Conservation (phyloP, 2,888 invertebrate genomes). For the Dusona sp. region DNA sequence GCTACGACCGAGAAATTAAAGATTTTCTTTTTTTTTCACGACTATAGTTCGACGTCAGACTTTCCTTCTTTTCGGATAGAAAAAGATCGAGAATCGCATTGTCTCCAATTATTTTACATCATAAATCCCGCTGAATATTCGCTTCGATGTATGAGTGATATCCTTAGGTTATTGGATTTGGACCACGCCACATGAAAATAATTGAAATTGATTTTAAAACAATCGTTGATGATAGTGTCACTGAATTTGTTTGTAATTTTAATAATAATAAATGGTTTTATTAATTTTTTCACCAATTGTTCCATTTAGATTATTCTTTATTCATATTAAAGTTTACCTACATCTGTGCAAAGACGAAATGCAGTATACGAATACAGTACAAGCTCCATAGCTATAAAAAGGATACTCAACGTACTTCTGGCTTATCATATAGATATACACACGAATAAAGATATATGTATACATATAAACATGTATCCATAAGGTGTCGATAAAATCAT, state of each 20-base stretch:
- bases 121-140: constrained; percentile 16
- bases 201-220: not conserved
- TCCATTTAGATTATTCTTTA: too few relatives aligned
- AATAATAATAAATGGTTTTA: not conserved
- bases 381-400: constrained; percentile 14
- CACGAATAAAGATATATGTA: not conserved
- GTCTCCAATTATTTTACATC: not conserved
- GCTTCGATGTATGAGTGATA: not conserved
- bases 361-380: too few relatives aligned
- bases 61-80: not conserved
- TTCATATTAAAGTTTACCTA: constrained; percentile 13
- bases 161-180: not conserved
- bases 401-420: constrained; percentile 28
- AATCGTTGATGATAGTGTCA: not conserved
- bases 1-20: constrained; percentile 29
- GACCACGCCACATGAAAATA: not conserved
- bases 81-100: not conserved
- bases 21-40: not conserved
- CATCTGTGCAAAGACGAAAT: not conserved
- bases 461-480: not conserved
- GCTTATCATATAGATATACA: constrained; percentile 10
- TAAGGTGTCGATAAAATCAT: not conserved
- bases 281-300: not conserved
- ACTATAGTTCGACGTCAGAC: constrained; percentile 11
- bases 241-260: not conserved